A percentile compares a stretch with the other conserved stretches of the same genome.
Evolutionary conservation across 2,888 invertebrate species (phyloP).

Genomic region (Helicoverpa assulta): DNA sequence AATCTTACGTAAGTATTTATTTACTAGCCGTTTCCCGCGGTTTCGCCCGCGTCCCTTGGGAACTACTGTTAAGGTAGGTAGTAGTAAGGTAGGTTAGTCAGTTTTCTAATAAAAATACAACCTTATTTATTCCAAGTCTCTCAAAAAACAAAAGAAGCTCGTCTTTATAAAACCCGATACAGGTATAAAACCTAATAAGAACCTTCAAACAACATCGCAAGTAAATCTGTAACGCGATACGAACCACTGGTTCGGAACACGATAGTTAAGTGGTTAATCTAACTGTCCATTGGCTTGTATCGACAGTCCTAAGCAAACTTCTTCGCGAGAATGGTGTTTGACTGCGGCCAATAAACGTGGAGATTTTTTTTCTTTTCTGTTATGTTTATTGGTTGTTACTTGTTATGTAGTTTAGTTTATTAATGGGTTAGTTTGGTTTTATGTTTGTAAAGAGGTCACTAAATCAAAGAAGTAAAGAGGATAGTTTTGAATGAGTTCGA

Average conservation of each 20-base stretch:
- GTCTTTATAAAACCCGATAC: background rate
- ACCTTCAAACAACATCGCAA: slow-evolving; percentile 31
- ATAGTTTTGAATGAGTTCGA: no score
- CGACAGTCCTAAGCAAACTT: slow-evolving; percentile 84
- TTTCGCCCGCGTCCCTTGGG: no score
- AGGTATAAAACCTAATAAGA: slow-evolving; percentile 17
- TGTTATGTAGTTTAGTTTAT: slow-evolving; percentile 56
- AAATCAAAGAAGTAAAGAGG: no score
- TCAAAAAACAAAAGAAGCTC: no score
- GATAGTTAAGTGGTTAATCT: slow-evolving; percentile 80
- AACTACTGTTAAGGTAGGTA: no score
- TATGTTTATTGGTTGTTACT: slow-evolving; percentile 64
- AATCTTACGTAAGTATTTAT: no score
- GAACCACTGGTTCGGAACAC: slow-evolving; percentile 69
- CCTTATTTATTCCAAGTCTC: no score
- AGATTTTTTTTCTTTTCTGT: slow-evolving; percentile 71
- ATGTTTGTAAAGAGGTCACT: background rate
- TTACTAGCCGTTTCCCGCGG: no score
- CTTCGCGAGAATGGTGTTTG: slow-evolving; percentile 77
- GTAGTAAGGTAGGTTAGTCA: no score
- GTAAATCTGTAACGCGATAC: slow-evolving; percentile 64
- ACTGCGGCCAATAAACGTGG: slow-evolving; percentile 74
- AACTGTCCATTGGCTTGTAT: slow-evolving; percentile 77
- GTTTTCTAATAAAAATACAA: no score
- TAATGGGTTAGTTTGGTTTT: slow-evolving; percentile 43